Evolutionary conservation across 2,888 invertebrate species (phyloP).

Genomic region (Stenodema calcarata): DNA sequence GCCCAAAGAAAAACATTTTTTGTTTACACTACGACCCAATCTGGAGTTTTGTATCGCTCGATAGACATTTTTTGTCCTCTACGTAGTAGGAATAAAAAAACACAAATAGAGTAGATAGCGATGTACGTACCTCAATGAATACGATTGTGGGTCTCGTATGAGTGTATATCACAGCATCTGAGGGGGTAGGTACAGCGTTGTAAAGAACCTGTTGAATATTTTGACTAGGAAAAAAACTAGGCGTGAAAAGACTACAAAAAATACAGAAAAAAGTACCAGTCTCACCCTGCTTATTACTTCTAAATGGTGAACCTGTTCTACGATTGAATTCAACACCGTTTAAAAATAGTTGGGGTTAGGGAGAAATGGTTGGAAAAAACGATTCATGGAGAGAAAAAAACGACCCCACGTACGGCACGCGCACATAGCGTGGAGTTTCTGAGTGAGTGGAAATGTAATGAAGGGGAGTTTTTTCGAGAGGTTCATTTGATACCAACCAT

Average conservation of each 20-base stretch:
- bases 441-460: neutral
- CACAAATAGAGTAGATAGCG: too few relatives aligned
- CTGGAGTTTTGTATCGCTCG: too few relatives aligned
- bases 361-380: neutral
- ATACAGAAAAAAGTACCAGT: neutral
- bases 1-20: too few relatives aligned
- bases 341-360: neutral
- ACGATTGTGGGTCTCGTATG: too few relatives aligned
- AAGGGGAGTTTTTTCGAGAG: neutral
- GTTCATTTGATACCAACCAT: slow-evolving; percentile 16
- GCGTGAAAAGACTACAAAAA: neutral
- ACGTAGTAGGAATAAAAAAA: too few relatives aligned
- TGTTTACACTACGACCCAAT: too few relatives aligned
- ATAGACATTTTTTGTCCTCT: too few relatives aligned
- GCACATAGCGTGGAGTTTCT: neutral
- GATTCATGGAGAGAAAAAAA: neutral
- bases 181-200: too few relatives aligned
- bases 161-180: too few relatives aligned
- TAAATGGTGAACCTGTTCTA: neutral
- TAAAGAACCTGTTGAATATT: neutral
- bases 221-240: neutral
- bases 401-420: slow-evolving; percentile 13
- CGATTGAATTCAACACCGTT: neutral
- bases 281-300: neutral
- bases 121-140: too few relatives aligned